Evolutionary conservation across 2,888 invertebrate species (phyloP), one percentile per base, ranked within the genome.

Genomic region (Ennomos quercinarius): DNA sequence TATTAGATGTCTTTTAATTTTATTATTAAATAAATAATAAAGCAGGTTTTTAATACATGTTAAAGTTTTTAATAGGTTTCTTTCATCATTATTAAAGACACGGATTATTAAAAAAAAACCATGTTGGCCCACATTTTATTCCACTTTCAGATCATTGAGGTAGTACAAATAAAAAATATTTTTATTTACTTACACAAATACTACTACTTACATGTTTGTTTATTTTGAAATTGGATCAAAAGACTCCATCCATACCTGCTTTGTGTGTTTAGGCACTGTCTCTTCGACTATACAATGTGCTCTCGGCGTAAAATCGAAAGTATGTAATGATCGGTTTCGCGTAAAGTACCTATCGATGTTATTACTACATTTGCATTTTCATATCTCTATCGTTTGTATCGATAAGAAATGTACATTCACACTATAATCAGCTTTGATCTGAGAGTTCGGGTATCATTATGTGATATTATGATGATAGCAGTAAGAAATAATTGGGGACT

Each of bases 281-380:
- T 50, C 50, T 50, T n/a, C 39, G 27, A 36, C 51, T 13, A n/a
- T n/a, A 38, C 8, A 27, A 53, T 48, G 52, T 53, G 52, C 63
- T 35, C 42, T 47, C 54, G 47, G 41, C 51, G 61, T 58, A 45
- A 73, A 68, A 74, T 66, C 67, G 73, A 75, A 71, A 75, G 69
- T 67, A 27, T 42, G 51, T 66, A 74, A 70, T 60, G 57, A 66
- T 64, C 51, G 60, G 40, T 39, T 61, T 54, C 57, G 65, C 45
- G 55, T 73, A 75, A 71, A 72, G 57, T 67, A n/a, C n/a, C n/a
- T n/a, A 66, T 66, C 67, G 63, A 71, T 75, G 71, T 72, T 70
- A 57, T 63, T 57, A 52, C 42, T 64, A 57, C 66, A 72, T 74
- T 71, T 67, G 63, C 72, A 72, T 75, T 73, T 73, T 72, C 72